These are phyloP conservation scores for Pantala flavescens DNA, from an alignment of 1,140 invertebrate genomes.

Conservation along the genomic window DNA sequence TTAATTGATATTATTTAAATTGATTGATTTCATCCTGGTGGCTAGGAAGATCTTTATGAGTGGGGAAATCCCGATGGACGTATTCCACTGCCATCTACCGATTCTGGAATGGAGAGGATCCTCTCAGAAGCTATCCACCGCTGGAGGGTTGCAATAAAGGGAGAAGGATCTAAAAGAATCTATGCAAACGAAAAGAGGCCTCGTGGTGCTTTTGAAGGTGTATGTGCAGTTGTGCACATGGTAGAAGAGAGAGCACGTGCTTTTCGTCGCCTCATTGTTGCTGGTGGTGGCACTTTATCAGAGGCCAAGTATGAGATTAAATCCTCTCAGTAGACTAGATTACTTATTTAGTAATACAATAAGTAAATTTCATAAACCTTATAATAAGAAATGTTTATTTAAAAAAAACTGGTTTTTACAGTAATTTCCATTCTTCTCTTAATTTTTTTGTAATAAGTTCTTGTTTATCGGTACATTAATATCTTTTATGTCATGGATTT, in stretches of 20 bases:
- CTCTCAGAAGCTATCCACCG: constrained; percentile 37
- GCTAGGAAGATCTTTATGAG: constrained; percentile 63
- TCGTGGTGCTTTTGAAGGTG: constrained; percentile 51
- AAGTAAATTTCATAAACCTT: no score
- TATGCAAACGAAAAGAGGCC: constrained; percentile 52
- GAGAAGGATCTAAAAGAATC: constrained; percentile 24
- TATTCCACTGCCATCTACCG: constrained; percentile 35
- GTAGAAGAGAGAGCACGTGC: constrained; percentile 47
- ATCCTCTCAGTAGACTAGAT: no score
- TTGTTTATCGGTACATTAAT: no score
- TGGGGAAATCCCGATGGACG: constrained; percentile 52
- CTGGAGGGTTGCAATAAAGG: background rate
- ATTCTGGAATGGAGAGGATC: constrained; percentile 36
- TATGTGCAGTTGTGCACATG: constrained; percentile 60
- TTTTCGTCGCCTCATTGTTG: constrained; percentile 55
- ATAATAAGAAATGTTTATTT: no score
- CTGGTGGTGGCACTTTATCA: constrained; percentile 57
- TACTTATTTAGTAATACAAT: no score
- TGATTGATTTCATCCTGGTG: no score
- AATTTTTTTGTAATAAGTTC: no score
- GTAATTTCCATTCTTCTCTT: no score
- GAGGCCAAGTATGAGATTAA: constrained; percentile 37
- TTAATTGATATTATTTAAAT: no score
- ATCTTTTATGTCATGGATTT: no score
- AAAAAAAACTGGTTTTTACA: no score